These are phyloP conservation scores for Streblospio benedicti DNA, from an alignment of 1,140 invertebrate genomes.

Conservation along the genomic window DNA sequence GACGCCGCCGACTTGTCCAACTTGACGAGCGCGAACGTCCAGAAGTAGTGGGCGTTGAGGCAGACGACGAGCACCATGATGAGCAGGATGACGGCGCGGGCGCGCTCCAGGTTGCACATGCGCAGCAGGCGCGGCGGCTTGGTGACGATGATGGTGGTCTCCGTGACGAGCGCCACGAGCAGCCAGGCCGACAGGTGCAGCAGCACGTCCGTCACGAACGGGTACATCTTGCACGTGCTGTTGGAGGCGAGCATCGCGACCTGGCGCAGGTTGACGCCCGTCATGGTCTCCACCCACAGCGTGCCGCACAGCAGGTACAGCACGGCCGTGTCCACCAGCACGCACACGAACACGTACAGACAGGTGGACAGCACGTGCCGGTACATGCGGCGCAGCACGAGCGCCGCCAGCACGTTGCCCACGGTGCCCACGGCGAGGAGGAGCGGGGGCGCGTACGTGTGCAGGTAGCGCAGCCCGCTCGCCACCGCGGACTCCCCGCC, in stretches of 20 bases:
- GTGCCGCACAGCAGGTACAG: conserved; percentile 39
- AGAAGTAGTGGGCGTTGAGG: conserved; percentile 44
- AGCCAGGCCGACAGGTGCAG: conserved; percentile 37
- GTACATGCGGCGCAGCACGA: conserved; percentile 30
- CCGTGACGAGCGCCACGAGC: conserved; percentile 36
- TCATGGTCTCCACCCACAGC: conserved; percentile 26
- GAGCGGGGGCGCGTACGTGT: conserved; percentile 27
- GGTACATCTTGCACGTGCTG: conserved; percentile 33
- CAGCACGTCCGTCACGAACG: conserved; percentile 32
- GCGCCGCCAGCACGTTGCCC: conserved; percentile 30
- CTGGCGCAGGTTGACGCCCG: conserved; percentile 22
- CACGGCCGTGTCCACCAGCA: conserved; percentile 31
- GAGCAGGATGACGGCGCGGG: conserved; percentile 33
- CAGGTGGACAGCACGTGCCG: conserved; percentile 39
- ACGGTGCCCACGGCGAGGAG: conserved; percentile 36
- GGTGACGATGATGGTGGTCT: conserved; percentile 33
- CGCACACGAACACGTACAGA: conserved; percentile 36
- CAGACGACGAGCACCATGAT: conserved; percentile 36
- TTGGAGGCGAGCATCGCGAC: conserved; percentile 31
- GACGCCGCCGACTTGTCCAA: conserved; percentile 14
- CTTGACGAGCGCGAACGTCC: conserved; percentile 32
- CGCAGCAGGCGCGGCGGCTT: conserved; percentile 31
- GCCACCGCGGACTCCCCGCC: too few species aligned
- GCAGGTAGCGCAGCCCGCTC: too few species aligned
- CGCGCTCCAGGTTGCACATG: conserved; percentile 37